Evolutionary conservation across 2,113 vertebrate species (phyloP).

Genomic region (Nesospiza acunhae): DNA sequence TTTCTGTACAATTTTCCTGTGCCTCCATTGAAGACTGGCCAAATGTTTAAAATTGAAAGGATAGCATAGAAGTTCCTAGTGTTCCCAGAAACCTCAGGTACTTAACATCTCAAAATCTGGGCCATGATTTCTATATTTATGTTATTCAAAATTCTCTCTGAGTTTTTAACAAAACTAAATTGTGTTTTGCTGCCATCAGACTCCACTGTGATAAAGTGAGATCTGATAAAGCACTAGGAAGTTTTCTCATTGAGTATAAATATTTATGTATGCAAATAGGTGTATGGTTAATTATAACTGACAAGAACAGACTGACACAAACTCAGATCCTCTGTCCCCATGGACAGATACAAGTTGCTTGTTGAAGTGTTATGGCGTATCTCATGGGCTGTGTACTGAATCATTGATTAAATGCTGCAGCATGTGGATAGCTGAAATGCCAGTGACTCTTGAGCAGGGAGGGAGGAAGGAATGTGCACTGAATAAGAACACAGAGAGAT

Average conservation of each 20-base stretch:
- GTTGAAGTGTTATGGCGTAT: slow-evolving; percentile 71
- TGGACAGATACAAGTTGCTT: slow-evolving; percentile 69
- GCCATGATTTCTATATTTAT: neutral
- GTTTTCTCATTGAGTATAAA: slow-evolving; percentile 73
- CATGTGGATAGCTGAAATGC: slow-evolving; percentile 69
- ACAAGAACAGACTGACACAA: slow-evolving; percentile 74
- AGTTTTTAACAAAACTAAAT: slow-evolving; percentile 59
- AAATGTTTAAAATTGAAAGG: neutral
- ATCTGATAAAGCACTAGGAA: slow-evolving; percentile 62
- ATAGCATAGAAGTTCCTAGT: neutral
- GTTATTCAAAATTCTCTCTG: slow-evolving; percentile 33
- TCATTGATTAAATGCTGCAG: slow-evolving; percentile 77
- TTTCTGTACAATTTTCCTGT: neutral
- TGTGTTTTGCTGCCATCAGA: slow-evolving; percentile 59
- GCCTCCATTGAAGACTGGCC: neutral
- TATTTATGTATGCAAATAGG: slow-evolving; percentile 77
- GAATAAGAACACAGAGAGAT: slow-evolving; percentile 51
- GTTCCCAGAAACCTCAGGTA: neutral
- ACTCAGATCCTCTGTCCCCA: slow-evolving; percentile 74
- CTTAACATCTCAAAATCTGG: neutral
- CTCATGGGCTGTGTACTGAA: slow-evolving; percentile 75
- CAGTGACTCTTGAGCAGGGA: slow-evolving; percentile 48
- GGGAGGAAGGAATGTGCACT: slow-evolving; percentile 13
- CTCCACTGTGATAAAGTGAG: slow-evolving; percentile 41
- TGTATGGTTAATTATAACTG: slow-evolving; percentile 72